Evolutionary conservation across 2,888 invertebrate genomes (phyloP).

Genomic region (Ditula angustiorana): DNA sequence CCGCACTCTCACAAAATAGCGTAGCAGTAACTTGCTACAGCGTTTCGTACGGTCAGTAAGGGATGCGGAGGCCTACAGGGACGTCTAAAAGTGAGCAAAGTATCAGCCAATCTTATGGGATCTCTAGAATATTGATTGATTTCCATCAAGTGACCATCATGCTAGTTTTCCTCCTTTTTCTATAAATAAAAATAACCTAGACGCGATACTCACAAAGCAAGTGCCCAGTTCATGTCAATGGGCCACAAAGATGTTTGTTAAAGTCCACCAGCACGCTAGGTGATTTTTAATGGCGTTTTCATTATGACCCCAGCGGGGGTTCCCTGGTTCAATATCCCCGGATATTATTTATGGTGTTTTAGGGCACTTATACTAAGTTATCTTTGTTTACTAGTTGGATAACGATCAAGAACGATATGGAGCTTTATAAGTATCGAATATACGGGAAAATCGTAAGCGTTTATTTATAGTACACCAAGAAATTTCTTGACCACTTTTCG

Average conservation of each 20-base stretch:
- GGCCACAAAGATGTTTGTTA: constrained; percentile 27
- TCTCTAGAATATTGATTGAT: too few species aligned
- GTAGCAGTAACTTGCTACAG: too few species aligned
- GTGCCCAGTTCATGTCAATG: constrained; percentile 24
- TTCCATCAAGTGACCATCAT: neutral
- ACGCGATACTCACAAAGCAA: neutral
- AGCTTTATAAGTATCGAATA: too few species aligned
- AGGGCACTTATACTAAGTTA: neutral
- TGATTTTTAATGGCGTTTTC: constrained; percentile 28
- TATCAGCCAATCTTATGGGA: too few species aligned
- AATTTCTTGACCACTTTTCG: too few species aligned
- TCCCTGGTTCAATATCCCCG: neutral
- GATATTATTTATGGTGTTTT: neutral
- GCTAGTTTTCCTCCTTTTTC: neutral
- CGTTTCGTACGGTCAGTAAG: too few species aligned
- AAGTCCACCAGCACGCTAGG: constrained; percentile 21
- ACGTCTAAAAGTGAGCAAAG: too few species aligned
- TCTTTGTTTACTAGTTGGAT: neutral
- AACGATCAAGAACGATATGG: neutral
- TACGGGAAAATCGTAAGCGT: too few species aligned
- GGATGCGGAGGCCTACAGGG: too few species aligned
- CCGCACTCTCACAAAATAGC: too few species aligned
- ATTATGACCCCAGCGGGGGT: constrained; percentile 4
- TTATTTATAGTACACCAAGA: too few species aligned
- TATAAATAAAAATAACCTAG: neutral